phyloP scores from a whole-genome alignment of 2,888 invertebrate species.

The Brachylomia viminalis region DNA sequence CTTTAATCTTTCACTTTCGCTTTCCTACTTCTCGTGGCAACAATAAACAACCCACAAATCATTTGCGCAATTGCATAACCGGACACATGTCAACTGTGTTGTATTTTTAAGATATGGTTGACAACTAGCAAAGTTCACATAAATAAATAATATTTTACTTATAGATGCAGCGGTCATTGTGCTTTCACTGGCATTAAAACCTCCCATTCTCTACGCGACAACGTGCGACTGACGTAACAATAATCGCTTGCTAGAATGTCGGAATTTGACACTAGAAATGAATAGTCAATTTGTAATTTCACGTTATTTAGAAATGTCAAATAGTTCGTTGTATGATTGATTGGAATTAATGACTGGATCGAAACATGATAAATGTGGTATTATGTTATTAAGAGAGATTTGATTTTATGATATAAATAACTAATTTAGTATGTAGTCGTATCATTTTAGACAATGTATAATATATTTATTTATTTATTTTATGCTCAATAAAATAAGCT shows the following conservation, averaged over 20 bases:
- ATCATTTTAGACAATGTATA: not conserved
- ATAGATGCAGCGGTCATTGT: slow-evolving; percentile 34
- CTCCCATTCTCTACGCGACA: slow-evolving; percentile 52
- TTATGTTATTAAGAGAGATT: not conserved
- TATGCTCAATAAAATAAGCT: not conserved
- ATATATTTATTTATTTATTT: not conserved
- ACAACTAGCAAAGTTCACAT: slow-evolving; percentile 23
- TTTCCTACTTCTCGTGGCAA: not conserved
- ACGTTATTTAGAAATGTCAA: slow-evolving; percentile 42
- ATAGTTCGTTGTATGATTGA: slow-evolving; percentile 19
- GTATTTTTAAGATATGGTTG: slow-evolving; percentile 31
- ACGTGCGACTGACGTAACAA: slow-evolving; percentile 48
- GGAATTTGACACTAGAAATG: slow-evolving; percentile 50
- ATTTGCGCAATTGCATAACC: slow-evolving; percentile 12
- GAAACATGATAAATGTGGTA: slow-evolving; percentile 12
- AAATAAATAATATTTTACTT: slow-evolving; percentile 5
- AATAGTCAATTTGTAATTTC: slow-evolving; percentile 50
- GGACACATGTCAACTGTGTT: slow-evolving; percentile 2
- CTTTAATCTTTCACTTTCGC: not conserved
- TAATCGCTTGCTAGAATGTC: slow-evolving; percentile 30
- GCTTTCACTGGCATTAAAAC: slow-evolving; percentile 60
- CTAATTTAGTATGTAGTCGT: not conserved
- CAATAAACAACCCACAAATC: not conserved
- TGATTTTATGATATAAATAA: not conserved
- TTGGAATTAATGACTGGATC: slow-evolving; percentile 14